These are phyloP conservation scores for Dallia pectoralis DNA, from an alignment of 2,797 vertebrate species.

Conservation along the genomic window DNA sequence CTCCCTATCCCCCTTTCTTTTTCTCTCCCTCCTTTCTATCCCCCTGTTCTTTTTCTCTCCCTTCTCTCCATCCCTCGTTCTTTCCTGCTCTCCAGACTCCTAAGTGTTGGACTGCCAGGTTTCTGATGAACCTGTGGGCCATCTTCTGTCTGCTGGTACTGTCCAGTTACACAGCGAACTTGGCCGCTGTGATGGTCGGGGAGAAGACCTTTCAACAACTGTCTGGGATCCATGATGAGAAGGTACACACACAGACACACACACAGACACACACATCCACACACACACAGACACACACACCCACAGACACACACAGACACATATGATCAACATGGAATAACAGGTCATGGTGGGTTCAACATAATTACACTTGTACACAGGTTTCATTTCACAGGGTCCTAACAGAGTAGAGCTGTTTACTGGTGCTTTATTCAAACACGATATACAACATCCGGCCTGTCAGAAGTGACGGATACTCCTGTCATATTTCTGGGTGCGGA, in stretches of 20 bases:
- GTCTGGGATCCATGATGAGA: slow-evolving; percentile 87
- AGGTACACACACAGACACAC: slow-evolving; percentile 63
- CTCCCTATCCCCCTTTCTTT: no score
- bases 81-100: slow-evolving; percentile 52
- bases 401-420: not conserved
- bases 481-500: not conserved
- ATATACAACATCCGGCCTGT: not conserved
- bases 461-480: not conserved
- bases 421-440: not conserved
- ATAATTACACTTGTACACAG: not conserved
- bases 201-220: slow-evolving; percentile 88
- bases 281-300: not conserved
- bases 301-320: not conserved
- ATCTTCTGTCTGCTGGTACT: slow-evolving; percentile 87
- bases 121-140: slow-evolving; percentile 90
- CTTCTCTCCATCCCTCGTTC: no score
- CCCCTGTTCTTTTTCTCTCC: no score
- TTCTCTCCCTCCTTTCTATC: no score
- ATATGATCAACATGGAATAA: not conserved
- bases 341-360: not conserved
- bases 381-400: no score
- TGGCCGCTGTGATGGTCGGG: slow-evolving; percentile 88
- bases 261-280: no score
- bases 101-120: slow-evolving; percentile 87
- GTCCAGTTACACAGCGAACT: slow-evolving; percentile 86